phyloP scores from a whole-genome alignment of 2,888 invertebrate species.

The Ferrisia virgata region DNA sequence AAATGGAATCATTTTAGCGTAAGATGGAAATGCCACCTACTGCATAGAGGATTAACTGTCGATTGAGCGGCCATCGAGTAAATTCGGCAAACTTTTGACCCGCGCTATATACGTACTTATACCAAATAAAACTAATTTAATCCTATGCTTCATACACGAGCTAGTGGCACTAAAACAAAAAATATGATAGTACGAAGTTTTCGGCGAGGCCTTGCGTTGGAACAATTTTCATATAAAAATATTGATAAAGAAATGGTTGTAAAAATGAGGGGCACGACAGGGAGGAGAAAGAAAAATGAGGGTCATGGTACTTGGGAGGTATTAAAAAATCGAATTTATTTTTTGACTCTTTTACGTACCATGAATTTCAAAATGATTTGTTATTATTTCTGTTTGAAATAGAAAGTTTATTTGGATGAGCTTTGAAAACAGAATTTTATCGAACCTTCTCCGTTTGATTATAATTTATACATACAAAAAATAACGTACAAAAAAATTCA shows the following conservation, averaged over 20 bases:
- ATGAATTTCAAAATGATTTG: background rate
- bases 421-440: too few relatives aligned
- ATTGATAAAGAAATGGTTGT: background rate
- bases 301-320: background rate
- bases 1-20: slow-evolving; percentile 17
- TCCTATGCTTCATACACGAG: background rate
- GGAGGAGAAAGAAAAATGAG: background rate
- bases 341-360: background rate
- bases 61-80: background rate
- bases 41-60: slow-evolving; percentile 13
- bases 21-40: slow-evolving; percentile 20
- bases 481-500: too few relatives aligned
- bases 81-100: slow-evolving; percentile 3
- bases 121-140: background rate
- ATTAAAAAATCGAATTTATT: slow-evolving; percentile 3
- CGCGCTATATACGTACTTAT: background rate
- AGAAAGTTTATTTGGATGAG: slow-evolving; percentile 10
- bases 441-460: too few relatives aligned
- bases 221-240: slow-evolving; percentile 8
- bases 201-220: background rate
- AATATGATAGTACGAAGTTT: background rate
- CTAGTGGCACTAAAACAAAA: background rate
- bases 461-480: too few relatives aligned
- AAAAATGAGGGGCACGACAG: background rate
- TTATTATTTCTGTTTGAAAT: background rate